Percentiles rank a stretch among this genome's conserved stretches.
phyloP scores from a whole-genome alignment of 2,888 invertebrate species.

The Synanthedon vespiformis region DNA sequence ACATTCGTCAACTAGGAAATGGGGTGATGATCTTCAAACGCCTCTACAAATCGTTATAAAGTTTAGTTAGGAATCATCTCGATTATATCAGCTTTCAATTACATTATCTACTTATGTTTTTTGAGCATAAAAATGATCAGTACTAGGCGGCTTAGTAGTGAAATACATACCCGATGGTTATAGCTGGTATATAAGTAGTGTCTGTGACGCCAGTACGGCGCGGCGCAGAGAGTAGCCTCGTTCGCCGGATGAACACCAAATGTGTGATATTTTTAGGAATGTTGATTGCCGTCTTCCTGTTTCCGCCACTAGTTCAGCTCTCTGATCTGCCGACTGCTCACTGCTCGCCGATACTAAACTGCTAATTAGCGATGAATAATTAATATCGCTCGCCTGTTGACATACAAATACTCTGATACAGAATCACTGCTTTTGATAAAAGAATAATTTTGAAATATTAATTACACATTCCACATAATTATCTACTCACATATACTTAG shows the following conservation, averaged over 20 bases:
- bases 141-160: too few relatives aligned
- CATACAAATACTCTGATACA: conserved; percentile 28
- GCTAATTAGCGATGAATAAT: conserved; percentile 62
- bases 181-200: neutral
- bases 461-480: too few relatives aligned
- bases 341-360: conserved; percentile 37
- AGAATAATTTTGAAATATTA: too few relatives aligned
- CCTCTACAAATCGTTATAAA: too few relatives aligned
- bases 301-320: conserved; percentile 46
- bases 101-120: too few relatives aligned
- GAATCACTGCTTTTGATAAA: conserved; percentile 5
- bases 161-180: too few relatives aligned
- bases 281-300: conserved; percentile 68
- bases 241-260: conserved; percentile 65
- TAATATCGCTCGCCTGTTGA: conserved; percentile 42
- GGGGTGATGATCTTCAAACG: too few relatives aligned
- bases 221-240: conserved; percentile 2
- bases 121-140: too few relatives aligned
- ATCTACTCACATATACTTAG: too few relatives aligned
- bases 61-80: too few relatives aligned
- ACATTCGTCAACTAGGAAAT: too few relatives aligned
- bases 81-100: too few relatives aligned
- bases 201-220: neutral
- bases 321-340: conserved; percentile 45
- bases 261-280: conserved; percentile 69